Evolutionary conservation across 2,888 invertebrate species (phyloP).

Genomic region (Epiperipatus broadwayi): DNA sequence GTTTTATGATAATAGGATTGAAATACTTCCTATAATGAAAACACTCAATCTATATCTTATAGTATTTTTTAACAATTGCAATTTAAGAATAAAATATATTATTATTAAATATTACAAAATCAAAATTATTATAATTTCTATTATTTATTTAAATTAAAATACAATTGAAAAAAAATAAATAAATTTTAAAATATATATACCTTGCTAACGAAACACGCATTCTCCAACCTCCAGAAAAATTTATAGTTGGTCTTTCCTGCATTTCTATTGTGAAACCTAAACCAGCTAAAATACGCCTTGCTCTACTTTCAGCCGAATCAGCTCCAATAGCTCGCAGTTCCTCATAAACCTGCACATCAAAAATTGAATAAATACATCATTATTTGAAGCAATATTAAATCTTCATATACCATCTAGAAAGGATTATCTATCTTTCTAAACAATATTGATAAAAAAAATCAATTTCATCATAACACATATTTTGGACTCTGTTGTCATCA

Average conservation of each 20-base stretch:
- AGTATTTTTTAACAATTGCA: no score
- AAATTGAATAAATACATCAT: no score
- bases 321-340: slow-evolving; percentile 90
- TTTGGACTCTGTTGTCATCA: no score
- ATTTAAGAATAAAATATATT: not conserved
- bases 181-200: slow-evolving; percentile 18
- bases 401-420: no score
- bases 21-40: no score
- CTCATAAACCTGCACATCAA: slow-evolving; percentile 50
- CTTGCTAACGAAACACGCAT: slow-evolving; percentile 96
- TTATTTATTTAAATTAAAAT: not conserved
- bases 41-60: no score
- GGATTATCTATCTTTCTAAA: no score
- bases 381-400: no score
- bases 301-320: slow-evolving; percentile 90
- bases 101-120: not conserved
- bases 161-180: not conserved
- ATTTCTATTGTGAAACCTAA: slow-evolving; percentile 59
- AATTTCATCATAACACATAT: no score
- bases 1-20: no score
- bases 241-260: slow-evolving; percentile 60
- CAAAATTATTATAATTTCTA: not conserved
- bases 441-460: no score
- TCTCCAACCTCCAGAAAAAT: slow-evolving; percentile 72
- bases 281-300: slow-evolving; percentile 87